Evolutionary conservation across 2,888 invertebrate species (phyloP), one percentile per base, ranked within the genome.

Genomic region (Antheraea assamensis): DNA sequence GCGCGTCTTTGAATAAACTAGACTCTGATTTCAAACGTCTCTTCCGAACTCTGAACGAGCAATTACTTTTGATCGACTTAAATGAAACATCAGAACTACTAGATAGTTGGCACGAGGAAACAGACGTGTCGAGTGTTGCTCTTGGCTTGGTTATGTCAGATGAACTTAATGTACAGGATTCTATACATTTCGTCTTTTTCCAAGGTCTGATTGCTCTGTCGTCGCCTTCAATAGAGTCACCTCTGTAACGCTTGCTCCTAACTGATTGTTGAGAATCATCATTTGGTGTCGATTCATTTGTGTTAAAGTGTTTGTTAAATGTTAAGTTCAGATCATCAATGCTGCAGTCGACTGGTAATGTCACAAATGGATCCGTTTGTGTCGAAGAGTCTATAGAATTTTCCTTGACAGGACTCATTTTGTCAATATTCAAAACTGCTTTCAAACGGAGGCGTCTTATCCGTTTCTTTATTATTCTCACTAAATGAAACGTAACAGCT

Each of bases 41-140:
- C 79, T 92, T 94, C 55, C 89, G 88, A 35, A 90, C 83, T 86
- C 91, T 93, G 68, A 81, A 90, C 3, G 93, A 91, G 76, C 87
- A 86, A 75, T 89, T 92, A 74, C 91, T 94, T 74, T 87, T 89
- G 27, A 91, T 80, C 2, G 94, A 94, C 80, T 93, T 94, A 78
- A 93, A 94, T 3, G 94, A 94, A 49, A 81, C 79, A 31, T 92
- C 92, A 7, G 92, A 92, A 72, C 85, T 85, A 71, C 93, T 92
- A 24, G 90, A 90, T 52, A 90, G 73, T 31, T 82, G 83, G 75
- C 84, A 85, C 3, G 87, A 82, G 30, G 87, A 85, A 15, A 78
- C 74, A n/a, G 83, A 82, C 52, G 79, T 78, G n/a, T 74, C 80
- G 49, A 80, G 42, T 10, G 80, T 76, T 30, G 76, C 52, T 72